Evolutionary conservation across 1,140 invertebrate species (phyloP).

Genomic region (Trachymyrmex septentrionalis): DNA sequence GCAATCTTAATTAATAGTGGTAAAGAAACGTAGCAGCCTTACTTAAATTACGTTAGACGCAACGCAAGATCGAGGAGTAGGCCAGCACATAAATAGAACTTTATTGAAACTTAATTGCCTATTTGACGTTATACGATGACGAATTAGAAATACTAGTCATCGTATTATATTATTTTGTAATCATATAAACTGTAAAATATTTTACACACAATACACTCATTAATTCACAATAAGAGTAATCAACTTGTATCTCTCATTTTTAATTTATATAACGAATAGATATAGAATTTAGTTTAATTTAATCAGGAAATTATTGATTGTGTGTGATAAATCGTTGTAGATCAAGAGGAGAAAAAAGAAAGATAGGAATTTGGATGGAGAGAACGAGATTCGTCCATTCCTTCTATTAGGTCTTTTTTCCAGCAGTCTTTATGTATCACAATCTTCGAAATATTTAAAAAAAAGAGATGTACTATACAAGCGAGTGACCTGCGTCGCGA

Average conservation of each 20-base stretch:
- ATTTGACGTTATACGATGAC: not conserved
- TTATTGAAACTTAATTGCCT: conserved; percentile 17
- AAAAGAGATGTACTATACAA: conserved; percentile 28
- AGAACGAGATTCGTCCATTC: not conserved
- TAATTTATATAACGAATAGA: not conserved
- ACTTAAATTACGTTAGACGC: conserved; percentile 55
- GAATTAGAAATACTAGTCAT: not conserved
- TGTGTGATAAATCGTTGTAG: not conserved
- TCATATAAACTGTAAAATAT: not conserved
- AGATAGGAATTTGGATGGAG: not conserved
- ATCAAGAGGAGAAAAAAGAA: not conserved
- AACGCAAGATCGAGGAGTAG: conserved; percentile 1
- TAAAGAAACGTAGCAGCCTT: conserved; percentile 34
- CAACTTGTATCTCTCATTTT: not conserved
- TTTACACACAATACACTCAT: not conserved
- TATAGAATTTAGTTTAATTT: conserved; percentile 14
- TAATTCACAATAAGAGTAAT: conserved; percentile 4
- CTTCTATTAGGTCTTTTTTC: conserved; percentile 10
- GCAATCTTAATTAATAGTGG: conserved; percentile 26
- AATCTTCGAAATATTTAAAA: conserved; percentile 4
- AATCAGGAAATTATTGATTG: not conserved
- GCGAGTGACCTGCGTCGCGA: not conserved
- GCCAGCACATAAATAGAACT: conserved; percentile 1
- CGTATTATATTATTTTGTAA: not conserved
- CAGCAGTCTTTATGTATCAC: conserved; percentile 48